phyloP scores from a whole-genome alignment of 2,888 invertebrate species.

The Caenorhabditis imperialis region DNA sequence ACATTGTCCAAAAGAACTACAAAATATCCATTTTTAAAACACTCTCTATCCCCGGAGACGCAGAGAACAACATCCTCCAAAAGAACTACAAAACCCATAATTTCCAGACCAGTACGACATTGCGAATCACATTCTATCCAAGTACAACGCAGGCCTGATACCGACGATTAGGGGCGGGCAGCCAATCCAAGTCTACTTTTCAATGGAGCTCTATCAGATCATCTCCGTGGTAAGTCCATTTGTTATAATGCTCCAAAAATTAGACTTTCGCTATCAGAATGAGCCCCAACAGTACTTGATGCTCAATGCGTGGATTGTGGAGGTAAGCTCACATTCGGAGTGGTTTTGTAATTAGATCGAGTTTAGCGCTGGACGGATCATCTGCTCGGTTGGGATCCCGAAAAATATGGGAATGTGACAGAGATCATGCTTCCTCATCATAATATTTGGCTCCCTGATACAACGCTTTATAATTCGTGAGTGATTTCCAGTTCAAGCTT shows the following conservation, averaged over 20 bases:
- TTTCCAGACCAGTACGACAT: constrained; percentile 59
- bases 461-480: constrained; percentile 71
- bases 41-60: too few species aligned
- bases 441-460: constrained; percentile 72
- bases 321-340: too few species aligned
- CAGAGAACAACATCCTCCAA: too few species aligned
- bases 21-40: too few species aligned
- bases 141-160: constrained; percentile 58
- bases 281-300: constrained; percentile 77
- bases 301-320: constrained; percentile 77
- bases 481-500: neutral
- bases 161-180: constrained; percentile 40
- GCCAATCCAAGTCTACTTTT: constrained; percentile 73
- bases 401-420: constrained; percentile 65
- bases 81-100: too few species aligned
- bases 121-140: constrained; percentile 53
- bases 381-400: constrained; percentile 71
- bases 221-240: constrained; percentile 72
- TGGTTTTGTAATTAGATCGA: too few species aligned
- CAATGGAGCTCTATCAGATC: constrained; percentile 77
- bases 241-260: neutral
- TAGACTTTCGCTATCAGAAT: constrained; percentile 65
- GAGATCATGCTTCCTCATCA: constrained; percentile 70
- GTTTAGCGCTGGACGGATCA: constrained; percentile 71
- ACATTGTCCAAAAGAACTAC: too few species aligned